Evolutionary conservation across 2,797 vertebrate species (phyloP).

Genomic region (Sebastes glaucus): DNA sequence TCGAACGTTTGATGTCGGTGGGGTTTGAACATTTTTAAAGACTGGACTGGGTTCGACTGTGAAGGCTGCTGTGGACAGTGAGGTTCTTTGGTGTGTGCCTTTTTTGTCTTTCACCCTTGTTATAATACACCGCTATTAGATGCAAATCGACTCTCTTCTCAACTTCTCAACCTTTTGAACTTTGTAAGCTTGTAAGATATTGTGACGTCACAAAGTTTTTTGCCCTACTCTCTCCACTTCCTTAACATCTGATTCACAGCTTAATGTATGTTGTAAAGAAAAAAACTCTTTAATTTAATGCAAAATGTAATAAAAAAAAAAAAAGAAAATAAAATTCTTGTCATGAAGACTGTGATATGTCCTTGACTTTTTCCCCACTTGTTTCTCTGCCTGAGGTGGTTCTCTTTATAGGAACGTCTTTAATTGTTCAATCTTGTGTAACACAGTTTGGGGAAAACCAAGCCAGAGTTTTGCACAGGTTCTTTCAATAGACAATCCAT

Average conservation of each 20-base stretch:
- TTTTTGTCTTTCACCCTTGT: slow-evolving; percentile 91
- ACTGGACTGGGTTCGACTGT: slow-evolving; percentile 60
- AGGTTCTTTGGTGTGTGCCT: slow-evolving; percentile 92
- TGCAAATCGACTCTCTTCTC: slow-evolving; percentile 82
- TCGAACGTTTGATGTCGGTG: slow-evolving; percentile 29
- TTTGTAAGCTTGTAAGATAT: slow-evolving; percentile 96
- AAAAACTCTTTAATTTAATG: slow-evolving; percentile 89
- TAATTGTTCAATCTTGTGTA: neutral
- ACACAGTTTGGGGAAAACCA: slow-evolving; percentile 19
- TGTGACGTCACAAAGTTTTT: slow-evolving; percentile 92
- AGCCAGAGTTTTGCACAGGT: neutral
- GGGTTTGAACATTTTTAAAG: slow-evolving; percentile 40
- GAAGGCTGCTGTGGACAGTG: slow-evolving; percentile 79
- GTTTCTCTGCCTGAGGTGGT: slow-evolving; percentile 30
- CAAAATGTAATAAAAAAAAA: slow-evolving; percentile 81
- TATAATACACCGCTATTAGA: slow-evolving; percentile 87
- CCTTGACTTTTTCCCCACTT: slow-evolving; percentile 55
- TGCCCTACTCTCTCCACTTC: slow-evolving; percentile 89
- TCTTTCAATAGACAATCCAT: slow-evolving; percentile 17
- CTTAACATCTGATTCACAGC: slow-evolving; percentile 95
- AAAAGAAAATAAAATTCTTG: slow-evolving; percentile 82
- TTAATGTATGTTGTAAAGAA: slow-evolving; percentile 96
- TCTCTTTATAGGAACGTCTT: slow-evolving; percentile 13
- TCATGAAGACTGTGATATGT: slow-evolving; percentile 71
- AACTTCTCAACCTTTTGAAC: slow-evolving; percentile 76